These are phyloP conservation scores for Zygaena filipendulae DNA, from an alignment of 2,888 invertebrate genomes.

Conservation along the genomic window DNA sequence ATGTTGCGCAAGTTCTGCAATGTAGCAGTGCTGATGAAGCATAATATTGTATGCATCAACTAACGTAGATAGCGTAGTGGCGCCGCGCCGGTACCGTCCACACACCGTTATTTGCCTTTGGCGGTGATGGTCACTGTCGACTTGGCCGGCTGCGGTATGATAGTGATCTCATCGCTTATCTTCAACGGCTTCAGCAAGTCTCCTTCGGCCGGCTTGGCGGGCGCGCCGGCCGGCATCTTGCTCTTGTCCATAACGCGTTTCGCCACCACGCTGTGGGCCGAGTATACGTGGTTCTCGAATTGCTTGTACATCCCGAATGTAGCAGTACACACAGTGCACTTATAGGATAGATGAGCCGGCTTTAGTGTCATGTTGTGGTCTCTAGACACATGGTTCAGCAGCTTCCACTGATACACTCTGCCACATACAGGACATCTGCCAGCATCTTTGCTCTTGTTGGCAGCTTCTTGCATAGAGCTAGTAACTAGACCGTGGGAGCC, in stretches of 20 bases:
- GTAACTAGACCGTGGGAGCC: slow-evolving; percentile 96
- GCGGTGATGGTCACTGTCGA: slow-evolving; percentile 53
- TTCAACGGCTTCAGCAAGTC: slow-evolving; percentile 85
- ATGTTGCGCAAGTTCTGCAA: slow-evolving; percentile 36
- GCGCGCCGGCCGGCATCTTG: slow-evolving; percentile 41
- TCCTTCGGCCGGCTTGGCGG: slow-evolving; percentile 32
- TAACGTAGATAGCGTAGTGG: too few relatives aligned
- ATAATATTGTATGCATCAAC: too few relatives aligned
- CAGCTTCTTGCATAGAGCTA: slow-evolving; percentile 95
- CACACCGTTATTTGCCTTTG: slow-evolving; percentile 55
- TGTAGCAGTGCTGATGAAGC: slow-evolving; percentile 25
- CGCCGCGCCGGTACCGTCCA: slow-evolving; percentile 23
- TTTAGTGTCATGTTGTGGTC: slow-evolving; percentile 95
- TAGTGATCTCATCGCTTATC: slow-evolving; percentile 92
- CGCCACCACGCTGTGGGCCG: slow-evolving; percentile 92
- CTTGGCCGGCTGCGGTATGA: slow-evolving; percentile 87
- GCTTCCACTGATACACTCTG: slow-evolving; percentile 83
- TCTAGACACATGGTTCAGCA: slow-evolving; percentile 91
- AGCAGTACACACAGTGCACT: slow-evolving; percentile 95
- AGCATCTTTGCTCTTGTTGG: slow-evolving; percentile 94
- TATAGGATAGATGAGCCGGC: slow-evolving; percentile 93
- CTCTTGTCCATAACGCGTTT: slow-evolving; percentile 87
- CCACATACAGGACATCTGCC: slow-evolving; percentile 96
- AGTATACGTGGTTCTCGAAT: slow-evolving; percentile 95
- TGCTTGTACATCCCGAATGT: slow-evolving; percentile 97